Base-by-base conservation (phyloP, 1,140 invertebrate species). In the Vanessa atalanta region DNA sequence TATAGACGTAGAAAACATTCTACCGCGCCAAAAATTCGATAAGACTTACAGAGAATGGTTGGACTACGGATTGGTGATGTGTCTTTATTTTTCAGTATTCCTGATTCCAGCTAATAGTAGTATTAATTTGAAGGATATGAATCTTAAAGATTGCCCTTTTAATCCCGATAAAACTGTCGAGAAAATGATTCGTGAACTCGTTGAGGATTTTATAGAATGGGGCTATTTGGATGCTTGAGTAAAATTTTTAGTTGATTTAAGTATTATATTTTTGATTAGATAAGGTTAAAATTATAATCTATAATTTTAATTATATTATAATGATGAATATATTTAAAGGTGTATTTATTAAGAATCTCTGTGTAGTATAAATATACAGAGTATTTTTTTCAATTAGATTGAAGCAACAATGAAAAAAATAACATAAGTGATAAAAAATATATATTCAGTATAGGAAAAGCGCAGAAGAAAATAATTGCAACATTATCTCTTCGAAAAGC, bases 21-120 rank as follows among this genome's bases (percentile, higher is more conserved):
- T 20, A n/a, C 69, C 74, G 6, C 71, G 65, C 47, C 12, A 76
- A 47, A 69, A 76, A 13, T 68, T 76, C 15, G 55, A 72, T 13
- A 76, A 67, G 48, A 23, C 23, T n/a, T 72, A 66, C 47, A 61
- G 16, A 9, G 68, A 71, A 16, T 65, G 16, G 16, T 14, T 57
- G 16, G 68, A 75, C 2, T 61, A 60, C n/a, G 68, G 68, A 26
- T 31, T 71, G n/a, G 50, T 66, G 47, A 51, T 47, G 37, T 47
- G n/a, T 20, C 7, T 31, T 6, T 68, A 31, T 50, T 26, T 9
- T 7, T 15, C 61, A 12, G 20, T 47, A 2, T 15, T 57, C 8
- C 14, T 57, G 8, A 23, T 57, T 13, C 8, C 53, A 57, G 16
- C 53, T 5, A 20, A 57, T 13, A 57, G 16, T 26, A 20, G 20